phyloP scores from a whole-genome alignment of 64 coral and sea anemone genomes.

The Montipora efflorescens region DNA sequence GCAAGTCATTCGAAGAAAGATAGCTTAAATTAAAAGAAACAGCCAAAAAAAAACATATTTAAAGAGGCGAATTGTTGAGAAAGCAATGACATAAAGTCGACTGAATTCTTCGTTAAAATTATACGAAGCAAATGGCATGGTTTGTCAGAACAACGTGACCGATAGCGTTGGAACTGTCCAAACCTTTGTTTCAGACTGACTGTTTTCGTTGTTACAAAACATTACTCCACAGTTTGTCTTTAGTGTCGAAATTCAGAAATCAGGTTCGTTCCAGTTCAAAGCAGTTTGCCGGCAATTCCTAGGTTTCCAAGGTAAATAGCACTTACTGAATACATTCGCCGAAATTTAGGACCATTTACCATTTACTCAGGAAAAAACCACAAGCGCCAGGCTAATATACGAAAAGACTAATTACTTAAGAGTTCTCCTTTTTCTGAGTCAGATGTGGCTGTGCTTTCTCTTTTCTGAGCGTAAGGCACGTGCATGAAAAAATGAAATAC shows the following conservation, averaged over 20 bases:
- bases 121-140: not conserved
- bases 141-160: too few species aligned
- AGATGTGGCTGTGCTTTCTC: not conserved
- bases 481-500: not conserved
- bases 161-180: not conserved
- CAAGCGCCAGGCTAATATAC: not conserved
- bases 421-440: not conserved
- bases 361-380: not conserved
- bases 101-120: not conserved
- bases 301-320: slow-evolving; percentile 10
- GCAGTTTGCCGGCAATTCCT: not conserved
- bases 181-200: not conserved
- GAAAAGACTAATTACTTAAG: not conserved
- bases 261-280: not conserved
- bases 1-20: too few species aligned
- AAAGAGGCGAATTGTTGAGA: not conserved
- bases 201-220: not conserved
- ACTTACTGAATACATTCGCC: not conserved
- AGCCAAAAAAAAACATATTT: too few species aligned
- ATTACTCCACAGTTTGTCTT: too few species aligned
- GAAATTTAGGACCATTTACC: not conserved
- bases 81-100: not conserved
- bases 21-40: too few species aligned
- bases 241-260: not conserved
- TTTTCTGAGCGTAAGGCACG: not conserved